These are phyloP conservation scores for Enteromius anoplus DNA, from an alignment of 2,797 vertebrate species.

Conservation along the genomic window DNA sequence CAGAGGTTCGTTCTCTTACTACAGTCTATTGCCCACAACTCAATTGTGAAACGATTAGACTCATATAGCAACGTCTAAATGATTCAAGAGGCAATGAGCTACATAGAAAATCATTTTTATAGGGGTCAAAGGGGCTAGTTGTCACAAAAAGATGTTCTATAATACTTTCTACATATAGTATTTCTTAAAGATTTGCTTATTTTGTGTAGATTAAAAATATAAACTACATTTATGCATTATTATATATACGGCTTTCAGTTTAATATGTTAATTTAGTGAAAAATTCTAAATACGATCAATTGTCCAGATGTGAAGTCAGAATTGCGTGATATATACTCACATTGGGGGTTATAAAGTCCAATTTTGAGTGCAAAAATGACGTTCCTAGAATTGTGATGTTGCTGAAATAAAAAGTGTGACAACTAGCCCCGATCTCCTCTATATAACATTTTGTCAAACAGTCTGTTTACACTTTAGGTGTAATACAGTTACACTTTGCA, in stretches of 20 bases:
- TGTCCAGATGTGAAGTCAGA: background rate
- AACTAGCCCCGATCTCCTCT: background rate
- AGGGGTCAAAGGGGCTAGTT: background rate
- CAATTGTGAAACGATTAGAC: conserved; percentile 21
- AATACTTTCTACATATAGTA: background rate
- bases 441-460: conserved; percentile 38
- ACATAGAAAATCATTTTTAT: conserved; percentile 16
- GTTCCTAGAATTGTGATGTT: too few relatives aligned
- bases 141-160: background rate
- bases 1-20: conserved; percentile 21
- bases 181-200: background rate
- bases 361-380: too few relatives aligned
- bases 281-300: background rate
- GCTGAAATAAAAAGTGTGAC: background rate
- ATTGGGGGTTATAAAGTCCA: too few relatives aligned
- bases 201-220: background rate
- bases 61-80: conserved; percentile 10
- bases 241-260: background rate
- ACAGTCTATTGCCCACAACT: conserved; percentile 43
- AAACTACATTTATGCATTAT: background rate
- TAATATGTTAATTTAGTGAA: background rate
- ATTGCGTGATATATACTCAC: too few relatives aligned
- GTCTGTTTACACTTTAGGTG: conserved; percentile 33
- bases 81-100: conserved; percentile 34
- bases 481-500: conserved; percentile 20